Evolutionary conservation across 2,113 vertebrate species (phyloP).

Genomic region (Pelecanus crispus): DNA sequence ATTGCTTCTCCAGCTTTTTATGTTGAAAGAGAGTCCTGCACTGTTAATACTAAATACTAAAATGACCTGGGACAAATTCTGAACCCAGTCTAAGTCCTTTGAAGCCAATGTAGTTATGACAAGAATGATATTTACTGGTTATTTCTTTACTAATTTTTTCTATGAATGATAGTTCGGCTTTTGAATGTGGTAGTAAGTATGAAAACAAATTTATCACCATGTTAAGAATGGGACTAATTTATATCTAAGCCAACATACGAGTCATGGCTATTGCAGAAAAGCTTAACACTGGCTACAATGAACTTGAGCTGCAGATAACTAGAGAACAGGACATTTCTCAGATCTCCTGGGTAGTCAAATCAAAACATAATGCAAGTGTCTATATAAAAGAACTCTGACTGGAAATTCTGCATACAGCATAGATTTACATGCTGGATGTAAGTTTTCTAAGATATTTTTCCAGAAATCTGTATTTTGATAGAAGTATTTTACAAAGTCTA

Average conservation of each 20-base stretch:
- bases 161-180: neutral
- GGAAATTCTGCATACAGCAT: neutral
- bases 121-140: neutral
- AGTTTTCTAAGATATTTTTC: slow-evolving; percentile 53
- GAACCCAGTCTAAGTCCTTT: neutral
- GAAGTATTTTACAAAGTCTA: slow-evolving; percentile 45
- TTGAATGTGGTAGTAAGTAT: neutral
- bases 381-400: neutral
- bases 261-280: neutral
- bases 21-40: neutral
- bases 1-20: neutral
- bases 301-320: neutral
- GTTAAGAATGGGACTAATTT: neutral
- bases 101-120: neutral
- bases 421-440: slow-evolving; percentile 28
- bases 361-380: neutral
- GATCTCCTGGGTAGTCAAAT: neutral
- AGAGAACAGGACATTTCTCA: neutral
- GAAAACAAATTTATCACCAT: neutral
- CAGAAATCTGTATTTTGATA: slow-evolving; percentile 73
- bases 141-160: neutral
- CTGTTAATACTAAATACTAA: neutral
- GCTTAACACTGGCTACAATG: neutral
- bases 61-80: neutral
- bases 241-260: neutral